Percentiles rank a stretch among this genome's conserved stretches.
These are phyloP conservation scores for Chlorodrepanis virens DNA, from an alignment of 2,113 vertebrate genomes.

Conservation along the genomic window DNA sequence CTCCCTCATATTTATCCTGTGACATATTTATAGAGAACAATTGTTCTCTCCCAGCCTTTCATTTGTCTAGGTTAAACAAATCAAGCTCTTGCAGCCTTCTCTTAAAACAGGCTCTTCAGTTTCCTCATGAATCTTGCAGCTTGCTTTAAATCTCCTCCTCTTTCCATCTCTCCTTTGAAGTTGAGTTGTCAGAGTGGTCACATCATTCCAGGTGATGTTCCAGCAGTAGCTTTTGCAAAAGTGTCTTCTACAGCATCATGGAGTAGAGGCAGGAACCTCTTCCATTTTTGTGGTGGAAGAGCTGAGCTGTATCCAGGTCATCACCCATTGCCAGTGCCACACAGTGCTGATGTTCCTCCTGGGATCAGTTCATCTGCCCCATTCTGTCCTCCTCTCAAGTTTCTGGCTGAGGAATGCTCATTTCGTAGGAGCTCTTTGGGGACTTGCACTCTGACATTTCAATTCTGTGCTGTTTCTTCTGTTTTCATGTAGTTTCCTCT, in stretches of 20 bases:
- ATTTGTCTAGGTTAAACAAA: conserved; percentile 62
- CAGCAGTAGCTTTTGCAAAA: background rate
- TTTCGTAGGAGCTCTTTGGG: background rate
- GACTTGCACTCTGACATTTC: background rate
- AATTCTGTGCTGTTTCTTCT: background rate
- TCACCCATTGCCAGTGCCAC: background rate
- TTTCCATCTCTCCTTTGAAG: background rate
- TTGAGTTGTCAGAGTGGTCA: background rate
- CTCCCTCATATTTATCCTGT: conserved; percentile 27
- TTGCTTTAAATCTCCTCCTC: background rate
- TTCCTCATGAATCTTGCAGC: background rate
- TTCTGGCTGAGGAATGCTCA: background rate
- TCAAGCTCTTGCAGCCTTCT: background rate
- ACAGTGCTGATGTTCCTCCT: background rate
- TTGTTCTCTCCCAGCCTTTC: conserved; percentile 46
- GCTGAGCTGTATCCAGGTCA: background rate
- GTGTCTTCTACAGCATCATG: background rate
- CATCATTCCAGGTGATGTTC: background rate
- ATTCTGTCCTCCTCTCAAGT: background rate
- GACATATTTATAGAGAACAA: conserved; percentile 51
- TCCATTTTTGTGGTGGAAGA: background rate
- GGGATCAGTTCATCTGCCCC: background rate
- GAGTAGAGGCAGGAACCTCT: background rate
- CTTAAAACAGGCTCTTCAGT: background rate
- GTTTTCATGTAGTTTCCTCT: background rate